A percentile compares a stretch with the other conserved stretches of the same genome.
These are phyloP conservation scores for Oreohelix idahoensis DNA, from an alignment of 1,140 invertebrate species.

Conservation along the genomic window DNA sequence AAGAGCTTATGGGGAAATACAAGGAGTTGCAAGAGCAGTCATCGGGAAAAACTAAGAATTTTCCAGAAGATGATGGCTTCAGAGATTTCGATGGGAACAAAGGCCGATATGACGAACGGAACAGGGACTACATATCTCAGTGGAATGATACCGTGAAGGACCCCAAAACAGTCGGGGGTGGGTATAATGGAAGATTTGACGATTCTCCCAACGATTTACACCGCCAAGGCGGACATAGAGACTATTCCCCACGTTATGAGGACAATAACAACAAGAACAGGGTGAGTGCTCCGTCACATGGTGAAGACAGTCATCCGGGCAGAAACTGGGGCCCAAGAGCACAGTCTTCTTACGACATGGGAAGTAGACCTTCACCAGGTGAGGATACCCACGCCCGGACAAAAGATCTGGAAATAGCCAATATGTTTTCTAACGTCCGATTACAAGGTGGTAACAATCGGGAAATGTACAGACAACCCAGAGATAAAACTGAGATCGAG, in stretches of 20 bases:
- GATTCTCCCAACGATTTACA: not conserved
- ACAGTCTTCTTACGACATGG: not conserved
- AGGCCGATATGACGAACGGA: not conserved
- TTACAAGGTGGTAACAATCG: constrained; percentile 14
- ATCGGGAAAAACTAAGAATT: not conserved
- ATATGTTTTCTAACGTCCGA: constrained; percentile 53
- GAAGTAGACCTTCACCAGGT: not conserved
- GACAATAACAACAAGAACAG: constrained; percentile 29
- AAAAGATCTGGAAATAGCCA: constrained; percentile 53
- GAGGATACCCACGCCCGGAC: constrained; percentile 9
- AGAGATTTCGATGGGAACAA: not conserved
- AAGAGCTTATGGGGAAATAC: constrained; percentile 39
- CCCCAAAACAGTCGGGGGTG: not conserved
- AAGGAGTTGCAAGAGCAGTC: constrained; percentile 33
- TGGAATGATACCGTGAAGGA: constrained; percentile 31
- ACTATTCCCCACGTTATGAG: not conserved
- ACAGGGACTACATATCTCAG: not conserved
- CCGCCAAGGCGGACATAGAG: not conserved
- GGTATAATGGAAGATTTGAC: not conserved
- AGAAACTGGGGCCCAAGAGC: not conserved
- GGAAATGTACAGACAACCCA: constrained; percentile 17
- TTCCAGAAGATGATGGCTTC: constrained; percentile 30
- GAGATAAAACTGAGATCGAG: constrained; percentile 54
- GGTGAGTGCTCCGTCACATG: constrained; percentile 13
- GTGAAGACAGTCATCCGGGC: not conserved